Evolutionary conservation across 1,140 invertebrate genomes (phyloP), one percentile per base, ranked within the genome.

Genomic region (Drosophila truncata): DNA sequence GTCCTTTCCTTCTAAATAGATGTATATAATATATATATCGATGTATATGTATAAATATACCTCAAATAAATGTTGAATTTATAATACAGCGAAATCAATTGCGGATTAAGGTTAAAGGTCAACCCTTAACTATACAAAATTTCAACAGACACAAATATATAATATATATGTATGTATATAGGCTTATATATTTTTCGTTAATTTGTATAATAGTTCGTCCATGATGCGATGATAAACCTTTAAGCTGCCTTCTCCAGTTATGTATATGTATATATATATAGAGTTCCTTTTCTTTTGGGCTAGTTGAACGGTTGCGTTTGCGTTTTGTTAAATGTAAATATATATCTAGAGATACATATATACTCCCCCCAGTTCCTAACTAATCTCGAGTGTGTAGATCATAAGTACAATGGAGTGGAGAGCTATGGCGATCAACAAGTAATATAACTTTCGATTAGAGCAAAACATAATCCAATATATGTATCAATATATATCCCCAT

Each of bases 251-350:
- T 61, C 52, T 46, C 41, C 67, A 62, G 67, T 73, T 73, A 76
- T 76, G 46, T 67, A 65, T 65, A 58, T 49, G 44, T 72, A 74
- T 58, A 64, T 77, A 42, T 76, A 25, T 78, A 70, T 75, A 71
- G 55, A 62, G 59, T 49, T 46, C 29, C 29, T 46, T 33, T 20
- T 27, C 1, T 49, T 25, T 33, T 60, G 23, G 69, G 61, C 59
- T 78, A 62, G 65, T 52, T 90, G 85, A 87, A 88, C 85, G 84
- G 84, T 79, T 88, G 87, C 80, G 69, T 72, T 88, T 78, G 54
- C 75, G 31, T 41, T 77, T 76, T 70, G 41, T 76, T 25, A 39
- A 42, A 27, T 55, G 59, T 37, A 54, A 14, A 62, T 58, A 18
- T 61, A 50, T 42, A 62, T 37, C 37, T 55, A 42, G 25, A 41